These are phyloP conservation scores for Pteromalus puparum DNA, from an alignment of 1,140 invertebrate genomes.

Conservation along the genomic window DNA sequence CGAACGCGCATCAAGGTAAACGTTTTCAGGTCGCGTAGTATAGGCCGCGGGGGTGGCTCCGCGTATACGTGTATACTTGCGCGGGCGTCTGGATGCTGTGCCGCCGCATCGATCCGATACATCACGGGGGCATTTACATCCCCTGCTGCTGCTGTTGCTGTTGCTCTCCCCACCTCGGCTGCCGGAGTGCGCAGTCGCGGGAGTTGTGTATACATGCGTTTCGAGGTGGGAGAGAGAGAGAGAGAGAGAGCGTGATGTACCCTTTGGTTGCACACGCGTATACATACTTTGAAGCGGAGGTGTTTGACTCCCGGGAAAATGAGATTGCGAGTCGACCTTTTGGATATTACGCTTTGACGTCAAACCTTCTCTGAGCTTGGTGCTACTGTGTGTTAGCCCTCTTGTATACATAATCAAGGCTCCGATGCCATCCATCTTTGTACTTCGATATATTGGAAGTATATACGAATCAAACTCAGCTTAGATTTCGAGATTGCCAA, in stretches of 20 bases:
- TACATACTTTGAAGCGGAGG: not conserved
- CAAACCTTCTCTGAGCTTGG: no score
- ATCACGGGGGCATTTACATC: slow-evolving; percentile 75
- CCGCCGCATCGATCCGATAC: slow-evolving; percentile 74
- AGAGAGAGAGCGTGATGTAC: not conserved
- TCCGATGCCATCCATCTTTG: no score
- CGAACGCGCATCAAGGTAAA: slow-evolving; percentile 59
- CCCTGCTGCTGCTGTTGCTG: slow-evolving; percentile 45
- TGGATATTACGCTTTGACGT: no score
- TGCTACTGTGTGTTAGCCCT: no score
- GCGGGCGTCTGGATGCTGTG: slow-evolving; percentile 71
- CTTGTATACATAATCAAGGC: no score
- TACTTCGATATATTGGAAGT: no score
- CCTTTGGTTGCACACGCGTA: not conserved
- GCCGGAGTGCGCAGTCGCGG: slow-evolving; percentile 10
- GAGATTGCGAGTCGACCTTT: not conserved
- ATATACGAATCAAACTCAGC: no score
- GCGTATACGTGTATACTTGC: not conserved
- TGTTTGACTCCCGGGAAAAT: not conserved
- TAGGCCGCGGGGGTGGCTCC: slow-evolving; percentile 57
- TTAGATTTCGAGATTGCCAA: no score
- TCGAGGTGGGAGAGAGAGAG: not conserved
- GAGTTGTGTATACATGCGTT: not conserved
- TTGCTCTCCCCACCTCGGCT: not conserved
- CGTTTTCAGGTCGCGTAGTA: slow-evolving; percentile 75